phyloP scores from a whole-genome alignment of 23 tunicate genomes.

The Halocynthia roretzi region DNA sequence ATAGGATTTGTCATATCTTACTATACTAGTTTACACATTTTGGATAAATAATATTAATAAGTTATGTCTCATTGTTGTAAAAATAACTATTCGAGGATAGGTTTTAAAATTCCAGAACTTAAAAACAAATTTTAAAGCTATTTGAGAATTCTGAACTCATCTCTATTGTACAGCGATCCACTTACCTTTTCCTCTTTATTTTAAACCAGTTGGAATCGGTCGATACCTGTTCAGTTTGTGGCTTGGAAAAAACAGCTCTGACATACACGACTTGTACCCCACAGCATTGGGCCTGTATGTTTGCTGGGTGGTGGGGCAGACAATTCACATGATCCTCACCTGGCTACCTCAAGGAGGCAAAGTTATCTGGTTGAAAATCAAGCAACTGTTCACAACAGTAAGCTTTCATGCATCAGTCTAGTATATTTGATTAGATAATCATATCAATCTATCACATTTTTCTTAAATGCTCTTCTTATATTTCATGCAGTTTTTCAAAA shows the following conservation, averaged over 20 bases:
- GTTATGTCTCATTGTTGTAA: too few relatives aligned
- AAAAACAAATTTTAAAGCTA: too few relatives aligned
- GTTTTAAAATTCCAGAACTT: too few relatives aligned
- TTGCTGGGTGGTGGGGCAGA: constrained; percentile 38
- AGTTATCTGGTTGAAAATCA: constrained; percentile 19
- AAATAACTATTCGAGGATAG: too few relatives aligned
- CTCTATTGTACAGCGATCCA: too few relatives aligned
- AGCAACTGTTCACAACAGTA: constrained; percentile 8
- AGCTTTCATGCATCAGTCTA: neutral
- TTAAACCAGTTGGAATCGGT: neutral
- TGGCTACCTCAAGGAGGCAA: constrained; percentile 51
- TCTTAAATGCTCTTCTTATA: neutral
- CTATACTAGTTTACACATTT: too few relatives aligned
- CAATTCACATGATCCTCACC: constrained; percentile 12
- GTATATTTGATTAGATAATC: neutral
- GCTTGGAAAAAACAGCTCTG: neutral
- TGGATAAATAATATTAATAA: too few relatives aligned
- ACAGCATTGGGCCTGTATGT: constrained; percentile 52
- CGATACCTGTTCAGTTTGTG: constrained; percentile 5
- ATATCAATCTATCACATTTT: neutral
- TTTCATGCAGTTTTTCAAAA: constrained; percentile 12
- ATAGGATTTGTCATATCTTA: too few relatives aligned
- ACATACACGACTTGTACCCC: constrained; percentile 53
- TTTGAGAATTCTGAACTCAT: too few relatives aligned
- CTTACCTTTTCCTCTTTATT: too few relatives aligned